Base-by-base conservation (phyloP, 2,113 vertebrate genomes). In the Larimichthys crocea region DNA sequence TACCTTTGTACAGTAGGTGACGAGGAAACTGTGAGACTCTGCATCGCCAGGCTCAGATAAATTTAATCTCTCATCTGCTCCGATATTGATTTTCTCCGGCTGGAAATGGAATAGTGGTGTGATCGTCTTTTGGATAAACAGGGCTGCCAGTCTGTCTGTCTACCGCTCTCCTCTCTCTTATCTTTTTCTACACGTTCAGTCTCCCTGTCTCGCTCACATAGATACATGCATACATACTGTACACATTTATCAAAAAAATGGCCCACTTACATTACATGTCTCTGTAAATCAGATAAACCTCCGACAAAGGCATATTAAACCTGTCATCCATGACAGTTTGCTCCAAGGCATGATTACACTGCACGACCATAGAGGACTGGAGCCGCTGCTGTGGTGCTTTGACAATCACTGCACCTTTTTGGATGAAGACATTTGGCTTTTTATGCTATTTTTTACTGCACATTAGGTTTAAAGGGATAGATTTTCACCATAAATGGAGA, bases 231-330 rank as follows among this genome's bases (percentile, higher is more conserved):
- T 52, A 71, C 26, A 22, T 26, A 3, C 26, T 24, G 24, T 53
- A 22, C 63, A 71, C 62, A 76, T 66, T 64, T 69, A 74, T 69
- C 24, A 76, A 74, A 31, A 35, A 35, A 31, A 10, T 53, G 53
- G 46, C 62, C 50, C 59, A 60, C 83, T 71, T 77, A 64, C 71
- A 63, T 73, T 61, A 61, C 56, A 66, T 71, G 84, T 93, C 88
- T 62, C 61, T 59, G 50, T 12, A 76, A 85, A 90, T 91, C 87
- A 86, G 86, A 86, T 87, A 86, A 73, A 52, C 15, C 48, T 86
- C 82, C 62, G 62, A 77, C 61, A 52, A 75, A 83, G 48, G 74
- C 59, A 7, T 76, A 63, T 35, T 69, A 53, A 88, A 59, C 67
- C 80, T 74, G 83, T 82, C 77, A 80, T 86, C 82, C 69, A 65